Evolutionary conservation across 1,140 invertebrate genomes (phyloP).

Genomic region (Neelides sp.): DNA sequence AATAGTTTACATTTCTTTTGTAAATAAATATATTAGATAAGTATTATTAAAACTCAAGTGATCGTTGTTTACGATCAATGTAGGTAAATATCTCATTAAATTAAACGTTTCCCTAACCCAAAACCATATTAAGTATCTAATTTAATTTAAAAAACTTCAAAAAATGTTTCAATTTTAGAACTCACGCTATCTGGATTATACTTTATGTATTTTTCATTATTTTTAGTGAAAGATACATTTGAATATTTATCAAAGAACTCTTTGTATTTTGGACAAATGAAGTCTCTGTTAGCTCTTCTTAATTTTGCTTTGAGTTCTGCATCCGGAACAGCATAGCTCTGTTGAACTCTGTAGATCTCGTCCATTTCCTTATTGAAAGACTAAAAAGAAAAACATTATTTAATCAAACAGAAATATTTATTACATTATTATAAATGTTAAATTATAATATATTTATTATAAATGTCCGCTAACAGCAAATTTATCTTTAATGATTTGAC

Average conservation of each 20-base stretch:
- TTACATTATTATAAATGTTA: background rate
- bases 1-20: too few species aligned
- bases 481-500: slow-evolving; percentile 84
- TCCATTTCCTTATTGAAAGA: slow-evolving; percentile 92
- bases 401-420: background rate
- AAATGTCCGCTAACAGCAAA: slow-evolving; percentile 55
- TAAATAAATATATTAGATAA: too few species aligned
- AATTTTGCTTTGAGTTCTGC: slow-evolving; percentile 66
- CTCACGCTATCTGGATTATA: slow-evolving; percentile 73
- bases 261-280: slow-evolving; percentile 69
- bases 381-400: slow-evolving; percentile 37
- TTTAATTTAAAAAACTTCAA: slow-evolving; percentile 52
- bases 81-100: too few species aligned
- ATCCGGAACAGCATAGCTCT: slow-evolving; percentile 86
- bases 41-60: too few species aligned
- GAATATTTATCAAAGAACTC: slow-evolving; percentile 62
- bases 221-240: slow-evolving; percentile 71
- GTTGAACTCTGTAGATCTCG: slow-evolving; percentile 68
- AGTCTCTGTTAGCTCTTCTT: slow-evolving; percentile 72
- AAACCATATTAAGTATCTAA: too few species aligned
- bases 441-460: background rate
- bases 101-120: too few species aligned
- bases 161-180: slow-evolving; percentile 65
- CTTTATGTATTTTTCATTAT: slow-evolving; percentile 86
- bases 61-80: too few species aligned